Base-by-base conservation (phyloP, 2,888 invertebrate species). In the Pedicia rivosa region DNA sequence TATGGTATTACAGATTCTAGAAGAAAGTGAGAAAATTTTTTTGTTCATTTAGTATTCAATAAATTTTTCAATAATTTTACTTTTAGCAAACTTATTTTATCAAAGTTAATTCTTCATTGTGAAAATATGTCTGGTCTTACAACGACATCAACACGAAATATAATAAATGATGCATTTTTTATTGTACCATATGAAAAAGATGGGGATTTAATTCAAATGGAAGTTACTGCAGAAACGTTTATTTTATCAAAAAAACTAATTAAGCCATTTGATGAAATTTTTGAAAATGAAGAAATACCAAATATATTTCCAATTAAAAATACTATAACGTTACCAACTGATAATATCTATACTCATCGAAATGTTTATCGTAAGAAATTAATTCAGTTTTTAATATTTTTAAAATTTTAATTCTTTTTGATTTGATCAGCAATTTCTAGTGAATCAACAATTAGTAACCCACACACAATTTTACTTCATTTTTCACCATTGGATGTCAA, bases 401-500 rank as follows among this genome's bases (percentile, higher is more conserved):
- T 35, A 26, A 14, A 32, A 39, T 46, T 40, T 30, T 45, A 31
- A 37, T 40, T 31, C 38, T 44, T 44, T 33, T 25, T 24, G 41
- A 24, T 34, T 40, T 43, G 43, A 40, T 25, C 26, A 47, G 47
- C 46, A n/a, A 32, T 47, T 3, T 28, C 26, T 16, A 28, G 35
- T n/a, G 7, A 25, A 14, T 29, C 14, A 7, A 57, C 66, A 48
- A 62, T 56, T 38, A 38, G 39, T n/a, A 69, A 76, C 54, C 74
- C 81, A 1, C 90, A 91, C 50, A 90, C 88, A 20, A 65, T 86
- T 15, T 72, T 86, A 55, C 57, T 80, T n/a, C 69, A 75, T 50
- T 78, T 70, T 50, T 71, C 82, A 50, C 57, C 59, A 15, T 68
- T 70, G 16, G 62, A 69, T 53, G 76, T 81, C 1, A 64, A 57